A percentile compares a stretch with the other conserved stretches of the same genome.
phyloP scores from a whole-genome alignment of 1,140 invertebrate genomes.

The Teleogryllus occipitalis region DNA sequence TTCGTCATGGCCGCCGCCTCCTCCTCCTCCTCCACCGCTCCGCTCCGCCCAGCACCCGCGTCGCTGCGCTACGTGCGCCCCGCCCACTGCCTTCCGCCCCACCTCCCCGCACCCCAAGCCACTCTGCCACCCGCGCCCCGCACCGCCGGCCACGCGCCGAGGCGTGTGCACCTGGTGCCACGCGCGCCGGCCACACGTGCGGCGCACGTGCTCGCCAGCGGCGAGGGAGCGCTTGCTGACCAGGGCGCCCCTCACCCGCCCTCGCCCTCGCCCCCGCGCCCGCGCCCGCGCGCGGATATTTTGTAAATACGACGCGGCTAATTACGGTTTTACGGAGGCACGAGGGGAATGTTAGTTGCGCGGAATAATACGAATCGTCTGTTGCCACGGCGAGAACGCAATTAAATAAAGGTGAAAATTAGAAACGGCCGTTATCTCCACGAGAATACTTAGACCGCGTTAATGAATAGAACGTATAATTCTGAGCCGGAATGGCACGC shows the following conservation, averaged over 20 bases:
- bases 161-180: not conserved
- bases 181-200: not conserved
- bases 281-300: not conserved
- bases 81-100: no score
- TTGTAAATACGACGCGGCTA: not conserved
- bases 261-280: no score
- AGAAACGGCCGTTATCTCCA: not conserved
- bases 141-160: no score
- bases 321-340: not conserved
- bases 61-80: no score
- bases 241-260: no score
- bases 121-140: no score
- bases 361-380: not conserved
- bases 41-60: no score
- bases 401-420: conserved; percentile 6
- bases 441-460: not conserved
- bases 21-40: no score
- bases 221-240: not conserved
- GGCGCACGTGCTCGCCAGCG: not conserved
- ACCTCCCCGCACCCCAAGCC: no score
- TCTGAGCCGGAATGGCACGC: not conserved
- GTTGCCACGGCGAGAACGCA: not conserved
- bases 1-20: no score
- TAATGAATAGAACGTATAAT: not conserved
- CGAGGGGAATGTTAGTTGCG: not conserved